Evolutionary conservation across 1,140 invertebrate genomes (phyloP), one percentile per base, ranked within the genome.

Genomic region (Aphelinus atriplicis): DNA sequence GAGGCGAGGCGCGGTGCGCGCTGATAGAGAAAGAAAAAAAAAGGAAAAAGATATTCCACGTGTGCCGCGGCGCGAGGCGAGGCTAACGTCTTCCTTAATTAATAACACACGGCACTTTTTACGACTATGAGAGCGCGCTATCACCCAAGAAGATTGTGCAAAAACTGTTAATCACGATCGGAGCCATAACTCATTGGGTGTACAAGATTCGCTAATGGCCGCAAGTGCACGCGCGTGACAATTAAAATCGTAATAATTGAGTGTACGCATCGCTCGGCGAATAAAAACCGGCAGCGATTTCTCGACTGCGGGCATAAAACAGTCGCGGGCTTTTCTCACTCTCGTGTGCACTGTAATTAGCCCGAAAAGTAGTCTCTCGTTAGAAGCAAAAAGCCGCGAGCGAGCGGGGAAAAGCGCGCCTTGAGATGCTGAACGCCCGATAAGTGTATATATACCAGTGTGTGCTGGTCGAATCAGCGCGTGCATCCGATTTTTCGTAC

Each of bases 401-500:
- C 4, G 9, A 9, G 51, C 51, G 51, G 51, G 4, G 4, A 9
- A 53, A 6, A 4, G 51, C 51, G 51, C 51, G 51, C 42, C 26
- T 26, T 0, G 26, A 26, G 68, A n/a, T 50, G 68, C 10, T 55
- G 53, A 53, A 26, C 48, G 60, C 56, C 55, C 48, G 71, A 57
- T 55, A 72, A 53, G 9, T 5, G 56, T 50, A 67, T 67, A 62
- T 66, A 71, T 65, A 71, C 77, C 74, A 51, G 65, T 45, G 73
- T 43, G 71, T 62, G 71, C 4, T 53, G 51, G 68, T 78, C 71
- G 79, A 77, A 82, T 75, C 76, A 76, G 79, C 81, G 81, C 81
- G 81, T 81, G 81, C 81, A 82, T 82, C 80, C 78, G 80, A 82
- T 81, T 82, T 80, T 79, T 74, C 73, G 70, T 78, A 4, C 51